phyloP scores from a whole-genome alignment of 2,888 invertebrate species.

The Nephrocerus scutellatus region DNA sequence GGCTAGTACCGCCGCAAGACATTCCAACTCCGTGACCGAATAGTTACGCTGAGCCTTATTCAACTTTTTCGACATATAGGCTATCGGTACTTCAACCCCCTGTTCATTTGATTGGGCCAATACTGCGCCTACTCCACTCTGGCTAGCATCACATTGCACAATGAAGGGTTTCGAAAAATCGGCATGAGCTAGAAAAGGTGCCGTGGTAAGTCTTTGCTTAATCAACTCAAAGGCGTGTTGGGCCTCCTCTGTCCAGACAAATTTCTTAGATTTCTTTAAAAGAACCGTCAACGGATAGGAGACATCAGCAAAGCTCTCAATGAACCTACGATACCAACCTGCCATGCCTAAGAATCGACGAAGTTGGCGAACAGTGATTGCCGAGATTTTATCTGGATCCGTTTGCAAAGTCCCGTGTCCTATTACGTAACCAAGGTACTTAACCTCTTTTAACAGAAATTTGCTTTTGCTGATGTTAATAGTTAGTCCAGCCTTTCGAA shows the following conservation, averaged over 20 bases:
- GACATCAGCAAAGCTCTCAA: not conserved
- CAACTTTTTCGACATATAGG: slow-evolving; percentile 17
- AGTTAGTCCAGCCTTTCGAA: no score
- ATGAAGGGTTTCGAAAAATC: slow-evolving; percentile 14
- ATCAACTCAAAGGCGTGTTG: slow-evolving; percentile 7
- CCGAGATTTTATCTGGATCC: not conserved
- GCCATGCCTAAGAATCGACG: slow-evolving; percentile 1
- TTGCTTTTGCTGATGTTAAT: no score
- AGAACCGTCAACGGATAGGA: slow-evolving; percentile 5
- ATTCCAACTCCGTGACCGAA: slow-evolving; percentile 11
- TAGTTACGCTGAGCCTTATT: slow-evolving; percentile 16
- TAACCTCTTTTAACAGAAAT: slow-evolving; percentile 1
- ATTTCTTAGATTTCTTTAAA: not conserved
- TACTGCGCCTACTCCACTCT: slow-evolving; percentile 12
- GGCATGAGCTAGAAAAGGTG: slow-evolving; percentile 11
- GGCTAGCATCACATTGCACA: slow-evolving; percentile 14
- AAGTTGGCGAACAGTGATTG: not conserved
- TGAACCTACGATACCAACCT: slow-evolving; percentile 4
- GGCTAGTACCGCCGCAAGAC: slow-evolving; percentile 9
- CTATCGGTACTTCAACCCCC: slow-evolving; percentile 11
- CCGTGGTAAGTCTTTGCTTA: slow-evolving; percentile 8
- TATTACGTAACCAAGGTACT: no score
- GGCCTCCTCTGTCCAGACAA: not conserved
- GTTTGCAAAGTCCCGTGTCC: no score
- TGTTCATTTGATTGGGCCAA: slow-evolving; percentile 12